Conservation (phyloP, 2,113 vertebrate genomes). For the Peromyscus maniculatus region DNA sequence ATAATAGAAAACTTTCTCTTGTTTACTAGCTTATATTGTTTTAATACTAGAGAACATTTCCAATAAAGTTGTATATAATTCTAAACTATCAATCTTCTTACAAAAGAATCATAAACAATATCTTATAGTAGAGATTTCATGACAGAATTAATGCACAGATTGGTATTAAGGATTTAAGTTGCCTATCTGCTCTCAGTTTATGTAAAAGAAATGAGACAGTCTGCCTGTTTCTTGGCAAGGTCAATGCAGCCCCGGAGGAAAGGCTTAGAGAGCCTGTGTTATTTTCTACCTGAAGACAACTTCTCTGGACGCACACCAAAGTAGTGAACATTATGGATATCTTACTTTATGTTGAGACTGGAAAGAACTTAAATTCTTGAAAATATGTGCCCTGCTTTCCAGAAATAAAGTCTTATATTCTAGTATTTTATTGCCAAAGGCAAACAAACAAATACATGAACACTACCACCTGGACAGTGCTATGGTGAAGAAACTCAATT, state of each 20-base stretch:
- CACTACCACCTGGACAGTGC: background rate
- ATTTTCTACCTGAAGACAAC: background rate
- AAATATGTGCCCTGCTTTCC: background rate
- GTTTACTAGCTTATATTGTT: background rate
- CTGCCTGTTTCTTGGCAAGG: background rate
- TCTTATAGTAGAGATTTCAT: background rate
- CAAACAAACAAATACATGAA: background rate
- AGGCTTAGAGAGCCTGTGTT: background rate
- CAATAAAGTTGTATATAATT: background rate
- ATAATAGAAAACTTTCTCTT: background rate
- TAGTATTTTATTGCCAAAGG: background rate
- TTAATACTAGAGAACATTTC: slow-evolving; percentile 22
- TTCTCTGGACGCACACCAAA: background rate
- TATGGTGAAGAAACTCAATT: background rate
- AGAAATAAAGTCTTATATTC: slow-evolving; percentile 7
- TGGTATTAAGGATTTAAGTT: background rate
- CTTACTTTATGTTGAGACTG: slow-evolving; percentile 25
- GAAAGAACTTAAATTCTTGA: slow-evolving; percentile 21
- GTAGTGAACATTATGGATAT: background rate
- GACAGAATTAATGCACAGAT: background rate
- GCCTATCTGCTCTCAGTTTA: background rate
- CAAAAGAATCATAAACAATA: slow-evolving; percentile 44
- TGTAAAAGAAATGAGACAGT: slow-evolving; percentile 12
- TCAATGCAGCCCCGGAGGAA: background rate
- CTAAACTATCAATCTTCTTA: slow-evolving; percentile 49